phyloP scores from a whole-genome alignment of 2,113 vertebrate genomes.

The Genyomyrus donnyi region DNA sequence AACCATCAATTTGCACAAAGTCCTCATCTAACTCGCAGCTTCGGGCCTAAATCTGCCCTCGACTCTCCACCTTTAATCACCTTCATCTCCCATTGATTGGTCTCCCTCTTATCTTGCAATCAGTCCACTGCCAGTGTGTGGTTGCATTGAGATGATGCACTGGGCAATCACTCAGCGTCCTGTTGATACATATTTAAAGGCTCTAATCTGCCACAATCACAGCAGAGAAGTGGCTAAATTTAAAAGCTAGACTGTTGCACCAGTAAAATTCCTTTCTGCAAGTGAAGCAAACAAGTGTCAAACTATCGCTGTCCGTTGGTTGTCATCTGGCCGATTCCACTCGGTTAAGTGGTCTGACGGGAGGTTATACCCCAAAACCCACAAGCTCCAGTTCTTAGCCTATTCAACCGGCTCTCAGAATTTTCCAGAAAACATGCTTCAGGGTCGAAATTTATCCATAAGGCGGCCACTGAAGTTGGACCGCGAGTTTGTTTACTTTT shows the following conservation, averaged over 20 bases:
- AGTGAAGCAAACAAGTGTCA: background rate
- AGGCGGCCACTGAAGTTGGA: background rate
- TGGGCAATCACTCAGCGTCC: background rate
- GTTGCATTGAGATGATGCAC: conserved; percentile 5
- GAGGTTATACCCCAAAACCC: background rate
- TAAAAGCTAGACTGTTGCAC: background rate
- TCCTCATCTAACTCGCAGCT: background rate
- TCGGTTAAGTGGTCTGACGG: background rate
- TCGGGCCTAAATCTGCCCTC: background rate
- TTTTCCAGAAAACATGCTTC: background rate
- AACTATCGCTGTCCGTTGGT: background rate
- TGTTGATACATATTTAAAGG: conserved; percentile 5
- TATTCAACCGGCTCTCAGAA: background rate
- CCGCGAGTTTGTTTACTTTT: background rate
- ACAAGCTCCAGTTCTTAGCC: background rate
- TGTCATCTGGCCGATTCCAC: background rate
- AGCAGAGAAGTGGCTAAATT: background rate
- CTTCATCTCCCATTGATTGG: conserved; percentile 37
- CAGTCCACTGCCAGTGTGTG: conserved; percentile 46
- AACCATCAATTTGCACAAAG: background rate
- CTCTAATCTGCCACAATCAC: background rate
- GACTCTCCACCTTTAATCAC: conserved; percentile 21
- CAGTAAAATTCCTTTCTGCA: background rate
- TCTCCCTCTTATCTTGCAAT: conserved; percentile 34
- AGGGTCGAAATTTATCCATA: background rate